A percentile compares a stretch with the other conserved stretches of the same genome.
Evolutionary conservation across 2,888 invertebrate species (phyloP).

Genomic region (Pristionchus japonicus): DNA sequence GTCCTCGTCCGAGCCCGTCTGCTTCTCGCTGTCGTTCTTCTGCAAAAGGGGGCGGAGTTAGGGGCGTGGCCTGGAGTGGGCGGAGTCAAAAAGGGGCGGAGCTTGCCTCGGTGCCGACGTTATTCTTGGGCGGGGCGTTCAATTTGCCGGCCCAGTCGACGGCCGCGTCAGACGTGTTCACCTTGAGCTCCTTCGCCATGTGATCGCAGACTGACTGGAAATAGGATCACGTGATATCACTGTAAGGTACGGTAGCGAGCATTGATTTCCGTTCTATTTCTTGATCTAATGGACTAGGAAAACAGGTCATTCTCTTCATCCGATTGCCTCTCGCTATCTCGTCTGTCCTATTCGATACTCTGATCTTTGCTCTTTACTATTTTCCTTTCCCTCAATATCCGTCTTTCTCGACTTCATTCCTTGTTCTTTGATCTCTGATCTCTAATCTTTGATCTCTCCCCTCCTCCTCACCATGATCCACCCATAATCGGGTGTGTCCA

Average conservation of each 20-base stretch:
- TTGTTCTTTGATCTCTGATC: no score
- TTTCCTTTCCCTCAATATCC: no score
- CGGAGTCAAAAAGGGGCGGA: not conserved
- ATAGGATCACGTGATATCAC: no score
- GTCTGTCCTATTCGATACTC: no score
- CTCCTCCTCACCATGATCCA: conserved; percentile 6
- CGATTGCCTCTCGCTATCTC: no score
- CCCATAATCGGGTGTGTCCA: conserved; percentile 9
- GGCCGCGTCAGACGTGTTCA: not conserved
- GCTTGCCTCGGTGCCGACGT: not conserved
- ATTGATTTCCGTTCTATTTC: no score
- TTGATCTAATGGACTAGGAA: no score
- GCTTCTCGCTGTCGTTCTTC: conserved; percentile 37
- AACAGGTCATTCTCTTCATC: no score
- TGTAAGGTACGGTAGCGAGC: no score
- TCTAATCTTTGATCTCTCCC: not conserved
- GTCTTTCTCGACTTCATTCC: no score
- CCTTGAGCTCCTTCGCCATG: not conserved
- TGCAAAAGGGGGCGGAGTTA: not conserved
- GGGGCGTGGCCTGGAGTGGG: not conserved
- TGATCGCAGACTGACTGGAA: not conserved
- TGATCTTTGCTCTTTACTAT: no score
- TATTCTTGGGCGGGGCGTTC: conserved; percentile 14
- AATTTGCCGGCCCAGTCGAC: conserved; percentile 27
- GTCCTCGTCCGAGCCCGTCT: not conserved